These are phyloP conservation scores for Indicator maculatus DNA, from an alignment of 2,113 vertebrate species.

Conservation along the genomic window DNA sequence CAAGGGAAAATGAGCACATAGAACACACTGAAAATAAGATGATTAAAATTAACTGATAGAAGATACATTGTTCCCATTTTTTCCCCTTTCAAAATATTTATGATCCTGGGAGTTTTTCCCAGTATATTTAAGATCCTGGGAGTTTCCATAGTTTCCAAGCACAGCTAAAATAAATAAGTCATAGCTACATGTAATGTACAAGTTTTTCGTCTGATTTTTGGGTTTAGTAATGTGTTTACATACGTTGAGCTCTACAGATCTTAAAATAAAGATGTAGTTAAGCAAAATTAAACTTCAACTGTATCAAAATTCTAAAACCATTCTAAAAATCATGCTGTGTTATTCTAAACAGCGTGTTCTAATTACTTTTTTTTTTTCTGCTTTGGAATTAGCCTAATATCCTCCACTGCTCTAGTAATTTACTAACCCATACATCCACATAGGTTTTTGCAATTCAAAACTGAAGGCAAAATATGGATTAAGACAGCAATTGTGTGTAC, in stretches of 20 bases:
- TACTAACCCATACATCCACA: background rate
- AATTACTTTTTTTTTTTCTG: background rate
- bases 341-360: background rate
- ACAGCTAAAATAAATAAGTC: background rate
- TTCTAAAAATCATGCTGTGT: background rate
- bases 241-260: background rate
- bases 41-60: background rate
- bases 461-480: background rate
- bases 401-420: background rate
- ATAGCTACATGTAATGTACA: background rate
- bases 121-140: background rate
- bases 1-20: background rate
- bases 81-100: background rate
- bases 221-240: background rate
- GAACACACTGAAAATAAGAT: background rate
- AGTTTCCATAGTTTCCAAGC: background rate
- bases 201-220: background rate
- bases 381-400: background rate
- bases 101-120: fast-evolving
- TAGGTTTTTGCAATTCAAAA: background rate
- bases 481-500: background rate
- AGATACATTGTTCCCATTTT: background rate
- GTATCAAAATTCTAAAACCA: background rate
- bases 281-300: background rate
- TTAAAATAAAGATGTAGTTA: conserved; percentile 8